Evolutionary conservation across 2,888 invertebrate genomes (phyloP).

Genomic region (Cabera pusaria): DNA sequence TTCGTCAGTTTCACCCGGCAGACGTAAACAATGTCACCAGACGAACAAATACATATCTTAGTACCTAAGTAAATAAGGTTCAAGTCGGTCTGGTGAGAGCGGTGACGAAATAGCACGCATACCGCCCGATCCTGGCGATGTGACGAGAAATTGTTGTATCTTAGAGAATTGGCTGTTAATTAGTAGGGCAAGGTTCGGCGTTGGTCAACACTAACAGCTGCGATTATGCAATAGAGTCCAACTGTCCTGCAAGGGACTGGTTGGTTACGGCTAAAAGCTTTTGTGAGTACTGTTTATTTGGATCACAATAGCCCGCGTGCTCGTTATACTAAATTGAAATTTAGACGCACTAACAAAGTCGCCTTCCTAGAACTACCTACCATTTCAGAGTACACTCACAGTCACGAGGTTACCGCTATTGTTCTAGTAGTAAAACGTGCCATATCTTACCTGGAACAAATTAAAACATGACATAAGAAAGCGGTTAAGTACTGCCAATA

Average conservation of each 20-base stretch:
- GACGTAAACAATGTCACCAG: constrained; percentile 56
- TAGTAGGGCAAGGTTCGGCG: constrained; percentile 50
- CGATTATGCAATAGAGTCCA: constrained; percentile 24
- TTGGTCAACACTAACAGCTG: constrained; percentile 32
- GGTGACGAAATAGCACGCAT: constrained; percentile 52
- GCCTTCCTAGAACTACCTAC: constrained; percentile 4
- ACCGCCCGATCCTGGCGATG: constrained; percentile 42
- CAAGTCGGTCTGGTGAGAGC: constrained; percentile 22
- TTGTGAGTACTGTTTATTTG: constrained; percentile 26
- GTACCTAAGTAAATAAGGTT: constrained; percentile 29
- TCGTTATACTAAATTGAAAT: constrained; percentile 20
- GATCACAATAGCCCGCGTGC: constrained; percentile 25
- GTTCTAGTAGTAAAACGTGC: constrained; percentile 19
- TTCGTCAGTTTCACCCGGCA: constrained; percentile 55
- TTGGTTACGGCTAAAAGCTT: constrained; percentile 17
- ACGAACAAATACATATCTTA: constrained; percentile 36
- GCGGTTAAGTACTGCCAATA: constrained; percentile 9
- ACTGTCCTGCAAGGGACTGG: constrained; percentile 19
- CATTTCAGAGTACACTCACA: constrained; percentile 9
- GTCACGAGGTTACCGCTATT: constrained; percentile 13
- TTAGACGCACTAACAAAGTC: neutral
- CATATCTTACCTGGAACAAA: constrained; percentile 43
- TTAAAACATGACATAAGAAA: constrained; percentile 25
- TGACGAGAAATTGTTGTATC: constrained; percentile 44
- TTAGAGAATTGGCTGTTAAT: constrained; percentile 57